Evolutionary conservation across 2,113 vertebrate species (phyloP).

Genomic region (Micronycteris hirsuta): DNA sequence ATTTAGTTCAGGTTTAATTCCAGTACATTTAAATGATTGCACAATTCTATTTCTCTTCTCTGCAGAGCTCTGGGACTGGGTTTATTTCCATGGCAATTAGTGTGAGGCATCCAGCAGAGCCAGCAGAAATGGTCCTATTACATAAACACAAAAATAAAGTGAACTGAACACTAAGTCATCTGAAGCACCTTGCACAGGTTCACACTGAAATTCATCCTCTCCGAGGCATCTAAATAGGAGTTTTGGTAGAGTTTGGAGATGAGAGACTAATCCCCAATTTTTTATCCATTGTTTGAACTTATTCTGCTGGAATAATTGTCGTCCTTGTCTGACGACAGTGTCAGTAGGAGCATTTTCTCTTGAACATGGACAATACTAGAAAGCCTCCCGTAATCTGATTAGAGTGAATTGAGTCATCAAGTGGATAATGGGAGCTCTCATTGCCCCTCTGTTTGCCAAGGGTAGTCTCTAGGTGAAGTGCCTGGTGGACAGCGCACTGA

Average conservation of each 20-base stretch:
- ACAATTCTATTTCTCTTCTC: background rate
- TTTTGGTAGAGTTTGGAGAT: background rate
- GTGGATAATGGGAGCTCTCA: background rate
- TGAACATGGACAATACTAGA: background rate
- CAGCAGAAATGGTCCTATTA: background rate
- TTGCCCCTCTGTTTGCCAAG: background rate
- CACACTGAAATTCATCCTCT: background rate
- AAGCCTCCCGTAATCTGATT: background rate
- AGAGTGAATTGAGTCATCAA: background rate
- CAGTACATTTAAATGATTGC: background rate
- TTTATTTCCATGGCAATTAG: slow-evolving; percentile 33
- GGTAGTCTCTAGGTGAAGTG: background rate
- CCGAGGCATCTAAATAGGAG: background rate
- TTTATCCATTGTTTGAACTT: background rate
- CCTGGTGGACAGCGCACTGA: background rate
- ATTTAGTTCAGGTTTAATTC: background rate
- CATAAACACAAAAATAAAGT: slow-evolving; percentile 13
- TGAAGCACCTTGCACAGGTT: background rate
- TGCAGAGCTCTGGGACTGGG: background rate
- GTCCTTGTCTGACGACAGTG: background rate
- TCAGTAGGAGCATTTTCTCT: background rate
- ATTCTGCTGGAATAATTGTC: background rate
- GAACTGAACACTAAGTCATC: background rate
- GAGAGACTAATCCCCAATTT: background rate
- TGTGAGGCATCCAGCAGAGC: background rate